Evolutionary conservation across 2,797 vertebrate genomes (phyloP).

Genomic region (Hippocampus kuda): DNA sequence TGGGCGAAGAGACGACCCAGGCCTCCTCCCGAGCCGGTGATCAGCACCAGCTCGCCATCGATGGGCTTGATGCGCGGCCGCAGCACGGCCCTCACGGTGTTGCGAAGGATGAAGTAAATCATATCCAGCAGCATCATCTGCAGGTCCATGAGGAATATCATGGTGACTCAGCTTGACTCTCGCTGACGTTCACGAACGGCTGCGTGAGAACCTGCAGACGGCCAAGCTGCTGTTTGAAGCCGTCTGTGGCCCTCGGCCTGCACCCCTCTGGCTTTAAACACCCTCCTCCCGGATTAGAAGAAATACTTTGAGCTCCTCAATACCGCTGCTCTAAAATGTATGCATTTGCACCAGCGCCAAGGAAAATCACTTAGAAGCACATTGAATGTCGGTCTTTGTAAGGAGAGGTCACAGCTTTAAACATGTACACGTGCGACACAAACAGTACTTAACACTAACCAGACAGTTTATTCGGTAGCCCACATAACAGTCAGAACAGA

Average conservation of each 20-base stretch:
- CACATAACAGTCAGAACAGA: neutral
- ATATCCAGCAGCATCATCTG: constrained; percentile 61
- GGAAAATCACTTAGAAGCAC: neutral
- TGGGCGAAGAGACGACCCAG: constrained; percentile 80
- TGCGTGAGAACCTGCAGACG: constrained; percentile 21
- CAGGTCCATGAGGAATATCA: constrained; percentile 62
- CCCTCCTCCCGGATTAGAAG: constrained; percentile 43
- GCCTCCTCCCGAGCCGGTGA: constrained; percentile 78
- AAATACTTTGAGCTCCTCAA: constrained; percentile 43
- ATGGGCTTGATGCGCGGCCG: constrained; percentile 80
- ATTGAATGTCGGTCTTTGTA: neutral
- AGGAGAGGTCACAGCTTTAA: neutral
- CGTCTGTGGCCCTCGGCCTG: constrained; percentile 16
- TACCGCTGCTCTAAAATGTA: constrained; percentile 30
- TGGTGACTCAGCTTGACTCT: constrained; percentile 13
- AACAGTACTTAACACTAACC: neutral
- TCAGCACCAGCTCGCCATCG: constrained; percentile 82
- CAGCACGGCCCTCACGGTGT: constrained; percentile 63
- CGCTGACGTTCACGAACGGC: constrained; percentile 6
- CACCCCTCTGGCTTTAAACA: constrained; percentile 42
- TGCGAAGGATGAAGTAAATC: constrained; percentile 67
- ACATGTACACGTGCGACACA: neutral
- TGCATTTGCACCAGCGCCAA: neutral
- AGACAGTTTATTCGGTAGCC: neutral
- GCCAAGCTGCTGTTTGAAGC: constrained; percentile 44